These are phyloP conservation scores for Pentalonia nigronervosa DNA, from an alignment of 1,140 invertebrate species.

Conservation along the genomic window DNA sequence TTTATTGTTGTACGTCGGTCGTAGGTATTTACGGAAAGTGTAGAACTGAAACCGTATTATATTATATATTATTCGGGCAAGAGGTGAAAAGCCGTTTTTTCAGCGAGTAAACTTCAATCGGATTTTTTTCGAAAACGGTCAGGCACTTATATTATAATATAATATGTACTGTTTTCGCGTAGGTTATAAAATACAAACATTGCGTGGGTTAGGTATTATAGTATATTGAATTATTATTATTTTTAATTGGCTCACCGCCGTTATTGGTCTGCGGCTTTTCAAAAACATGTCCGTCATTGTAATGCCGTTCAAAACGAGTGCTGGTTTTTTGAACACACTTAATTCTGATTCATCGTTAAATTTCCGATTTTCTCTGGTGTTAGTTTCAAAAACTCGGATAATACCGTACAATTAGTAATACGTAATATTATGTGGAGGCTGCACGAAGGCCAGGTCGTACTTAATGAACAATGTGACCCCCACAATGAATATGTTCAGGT, in stretches of 20 bases:
- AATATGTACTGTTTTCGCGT: background rate
- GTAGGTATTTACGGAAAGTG: background rate
- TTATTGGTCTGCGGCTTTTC: background rate
- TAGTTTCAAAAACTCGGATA: background rate
- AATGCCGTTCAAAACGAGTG: background rate
- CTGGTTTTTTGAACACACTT: background rate
- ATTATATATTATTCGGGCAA: background rate
- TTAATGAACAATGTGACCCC: no score
- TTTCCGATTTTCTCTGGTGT: background rate
- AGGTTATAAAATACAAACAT: no score
- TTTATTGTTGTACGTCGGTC: background rate
- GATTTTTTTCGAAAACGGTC: background rate
- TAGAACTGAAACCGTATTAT: background rate
- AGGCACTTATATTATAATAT: background rate
- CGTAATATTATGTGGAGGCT: background rate
- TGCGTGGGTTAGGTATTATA: background rate
- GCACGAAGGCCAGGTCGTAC: no score
- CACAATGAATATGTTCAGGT: no score
- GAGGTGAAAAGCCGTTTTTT: background rate
- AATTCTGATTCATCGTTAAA: background rate
- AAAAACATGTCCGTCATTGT: background rate
- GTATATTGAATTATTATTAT: background rate
- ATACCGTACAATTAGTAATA: background rate
- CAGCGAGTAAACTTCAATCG: background rate
- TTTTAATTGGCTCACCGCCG: background rate